A percentile compares a stretch with the other conserved stretches of the same genome.
Conservation (phyloP, 2,888 invertebrate species). For the Drosophila ochracea region DNA sequence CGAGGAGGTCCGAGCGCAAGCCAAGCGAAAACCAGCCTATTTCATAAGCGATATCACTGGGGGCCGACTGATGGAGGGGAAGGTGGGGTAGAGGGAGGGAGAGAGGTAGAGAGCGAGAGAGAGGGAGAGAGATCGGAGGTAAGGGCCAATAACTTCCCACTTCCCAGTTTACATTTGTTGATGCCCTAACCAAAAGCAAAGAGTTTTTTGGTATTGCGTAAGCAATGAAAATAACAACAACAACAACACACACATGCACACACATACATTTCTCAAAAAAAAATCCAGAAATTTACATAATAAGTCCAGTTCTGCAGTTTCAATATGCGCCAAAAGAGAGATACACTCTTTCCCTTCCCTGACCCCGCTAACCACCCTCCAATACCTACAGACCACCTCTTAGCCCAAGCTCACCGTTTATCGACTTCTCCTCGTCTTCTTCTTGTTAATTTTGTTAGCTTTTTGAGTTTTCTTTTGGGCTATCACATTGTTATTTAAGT, state of each 20-base stretch:
- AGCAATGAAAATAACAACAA: constrained; percentile 23
- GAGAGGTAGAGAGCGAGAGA: not conserved
- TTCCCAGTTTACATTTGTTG: constrained; percentile 28
- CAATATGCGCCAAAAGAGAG: constrained; percentile 30
- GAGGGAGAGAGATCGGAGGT: not conserved
- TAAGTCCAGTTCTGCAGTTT: constrained; percentile 44
- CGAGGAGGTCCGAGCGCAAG: constrained; percentile 18
- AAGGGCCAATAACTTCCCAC: constrained; percentile 14
- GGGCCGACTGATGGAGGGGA: constrained; percentile 4
- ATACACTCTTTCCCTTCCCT: not conserved
- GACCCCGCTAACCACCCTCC: not conserved
- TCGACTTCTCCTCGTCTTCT: not conserved
- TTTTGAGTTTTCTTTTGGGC: constrained; percentile 42
- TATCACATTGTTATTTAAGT: constrained; percentile 64
- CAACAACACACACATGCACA: not conserved
- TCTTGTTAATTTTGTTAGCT: constrained; percentile 22
- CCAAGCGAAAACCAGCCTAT: constrained; percentile 51
- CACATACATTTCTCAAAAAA: constrained; percentile 32
- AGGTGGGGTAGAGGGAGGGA: not conserved
- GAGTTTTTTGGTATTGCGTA: constrained; percentile 38
- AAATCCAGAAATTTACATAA: constrained; percentile 40
- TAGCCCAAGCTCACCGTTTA: not conserved
- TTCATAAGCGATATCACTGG: constrained; percentile 46
- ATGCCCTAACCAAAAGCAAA: constrained; percentile 15
- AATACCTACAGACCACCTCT: not conserved